These are phyloP conservation scores for Heliconius eleuchia DNA, from an alignment of 1,140 invertebrate genomes.

Conservation along the genomic window DNA sequence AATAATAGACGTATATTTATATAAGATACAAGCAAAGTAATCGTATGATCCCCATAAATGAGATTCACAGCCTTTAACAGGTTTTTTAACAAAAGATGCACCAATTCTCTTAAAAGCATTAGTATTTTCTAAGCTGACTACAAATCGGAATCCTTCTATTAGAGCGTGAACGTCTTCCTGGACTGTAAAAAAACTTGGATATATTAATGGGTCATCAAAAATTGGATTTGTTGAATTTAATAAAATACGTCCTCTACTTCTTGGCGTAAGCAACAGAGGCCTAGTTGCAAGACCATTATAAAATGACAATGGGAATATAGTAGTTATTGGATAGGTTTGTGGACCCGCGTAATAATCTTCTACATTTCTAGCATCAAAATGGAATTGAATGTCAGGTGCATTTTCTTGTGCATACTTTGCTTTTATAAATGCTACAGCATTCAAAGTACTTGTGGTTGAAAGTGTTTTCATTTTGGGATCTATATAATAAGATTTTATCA, in stretches of 20 bases:
- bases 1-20: conserved; percentile 86
- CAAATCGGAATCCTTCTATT: conserved; percentile 81
- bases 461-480: conserved; percentile 52
- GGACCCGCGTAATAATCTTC: conserved; percentile 73
- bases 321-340: conserved; percentile 66
- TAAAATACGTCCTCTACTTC: conserved; percentile 85
- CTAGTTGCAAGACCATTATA: conserved; percentile 68
- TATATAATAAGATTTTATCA: conserved; percentile 78
- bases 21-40: conserved; percentile 86
- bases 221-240: conserved; percentile 85
- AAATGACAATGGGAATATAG: conserved; percentile 73
- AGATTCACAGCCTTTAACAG: conserved; percentile 73
- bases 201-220: conserved; percentile 88
- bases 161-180: conserved; percentile 84
- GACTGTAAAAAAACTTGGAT: conserved; percentile 87
- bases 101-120: conserved; percentile 75
- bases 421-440: conserved; percentile 78
- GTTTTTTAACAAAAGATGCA: conserved; percentile 80
- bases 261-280: conserved; percentile 85
- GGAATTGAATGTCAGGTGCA: conserved; percentile 84
- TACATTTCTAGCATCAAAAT: conserved; percentile 81
- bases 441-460: conserved; percentile 71
- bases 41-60: conserved; percentile 83
- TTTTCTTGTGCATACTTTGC: conserved; percentile 71
- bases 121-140: conserved; percentile 82